These are phyloP conservation scores for Pachyrhynchus sulphureomaculatus DNA, from an alignment of 1,140 invertebrate species.

Conservation along the genomic window DNA sequence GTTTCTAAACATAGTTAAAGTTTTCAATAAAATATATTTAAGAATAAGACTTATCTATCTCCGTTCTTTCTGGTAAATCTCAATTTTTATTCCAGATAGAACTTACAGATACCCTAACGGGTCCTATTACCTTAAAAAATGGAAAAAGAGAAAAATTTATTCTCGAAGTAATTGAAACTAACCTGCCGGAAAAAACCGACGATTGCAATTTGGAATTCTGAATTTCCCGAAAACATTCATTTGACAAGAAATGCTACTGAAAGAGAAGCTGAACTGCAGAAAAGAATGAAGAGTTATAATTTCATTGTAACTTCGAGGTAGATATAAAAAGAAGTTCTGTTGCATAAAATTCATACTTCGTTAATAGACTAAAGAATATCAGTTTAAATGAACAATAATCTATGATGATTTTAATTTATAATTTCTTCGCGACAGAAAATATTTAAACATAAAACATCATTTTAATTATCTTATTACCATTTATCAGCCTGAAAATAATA, in stretches of 20 bases:
- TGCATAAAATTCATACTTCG: not conserved
- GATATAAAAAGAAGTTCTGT: not conserved
- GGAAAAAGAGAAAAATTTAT: conserved; percentile 39
- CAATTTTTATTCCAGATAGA: conserved; percentile 6
- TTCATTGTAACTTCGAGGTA: conserved; percentile 48
- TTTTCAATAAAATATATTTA: too few relatives aligned
- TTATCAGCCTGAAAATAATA: too few relatives aligned
- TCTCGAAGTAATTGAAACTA: conserved; percentile 36
- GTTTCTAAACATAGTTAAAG: too few relatives aligned
- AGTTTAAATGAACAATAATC: too few relatives aligned
- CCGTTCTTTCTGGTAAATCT: too few relatives aligned
- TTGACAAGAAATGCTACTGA: conserved; percentile 33
- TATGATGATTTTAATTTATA: too few relatives aligned
- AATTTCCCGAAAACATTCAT: conserved; percentile 28
- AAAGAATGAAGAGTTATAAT: conserved; percentile 34
- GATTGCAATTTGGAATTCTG: conserved; percentile 35
- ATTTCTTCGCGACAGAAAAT: too few relatives aligned
- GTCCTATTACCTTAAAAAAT: conserved; percentile 26
- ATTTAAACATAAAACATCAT: too few relatives aligned
- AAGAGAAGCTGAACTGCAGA: conserved; percentile 30
- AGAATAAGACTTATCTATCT: too few relatives aligned
- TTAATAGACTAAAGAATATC: too few relatives aligned
- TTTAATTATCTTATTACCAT: too few relatives aligned
- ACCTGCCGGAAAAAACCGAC: conserved; percentile 23
- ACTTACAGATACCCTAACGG: conserved; percentile 24